These are phyloP conservation scores for Poecilia wingei DNA, from an alignment of 2,797 vertebrate genomes.

Conservation along the genomic window DNA sequence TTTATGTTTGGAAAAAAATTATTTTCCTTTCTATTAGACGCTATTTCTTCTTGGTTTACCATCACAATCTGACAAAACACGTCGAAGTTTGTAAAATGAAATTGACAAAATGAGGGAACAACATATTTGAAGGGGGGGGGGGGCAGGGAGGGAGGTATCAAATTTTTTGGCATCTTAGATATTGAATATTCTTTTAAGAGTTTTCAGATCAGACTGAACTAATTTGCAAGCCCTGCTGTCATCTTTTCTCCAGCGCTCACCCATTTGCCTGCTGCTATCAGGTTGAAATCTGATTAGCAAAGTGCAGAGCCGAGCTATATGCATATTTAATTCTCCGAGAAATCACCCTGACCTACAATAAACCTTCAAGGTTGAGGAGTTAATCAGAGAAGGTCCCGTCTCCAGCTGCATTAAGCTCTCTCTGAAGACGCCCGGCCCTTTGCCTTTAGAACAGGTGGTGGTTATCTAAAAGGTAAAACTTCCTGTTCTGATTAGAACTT, in stretches of 20 bases:
- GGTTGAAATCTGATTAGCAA: conserved; percentile 8
- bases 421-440: neutral
- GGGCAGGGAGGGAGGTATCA: too few species aligned
- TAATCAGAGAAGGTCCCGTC: conserved; percentile 22
- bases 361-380: conserved; percentile 47
- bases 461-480: neutral
- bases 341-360: conserved; percentile 46
- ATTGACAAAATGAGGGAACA: neutral
- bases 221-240: neutral
- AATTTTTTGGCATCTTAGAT: neutral
- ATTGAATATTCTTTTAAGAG: neutral
- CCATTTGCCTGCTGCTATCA: conserved; percentile 4
- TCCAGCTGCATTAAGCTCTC: conserved; percentile 7
- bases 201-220: conserved; percentile 1
- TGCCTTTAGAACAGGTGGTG: neutral
- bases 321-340: conserved; percentile 31
- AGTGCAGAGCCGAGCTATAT: conserved; percentile 13
- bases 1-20: neutral
- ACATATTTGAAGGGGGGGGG: too few species aligned
- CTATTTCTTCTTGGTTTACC: neutral
- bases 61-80: neutral
- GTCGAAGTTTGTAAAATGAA: neutral
- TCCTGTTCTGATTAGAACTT: neutral
- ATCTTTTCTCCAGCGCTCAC: neutral
- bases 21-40: neutral